These are phyloP conservation scores for Heliangelus exortis DNA, from an alignment of 2,797 vertebrate genomes.

Conservation along the genomic window DNA sequence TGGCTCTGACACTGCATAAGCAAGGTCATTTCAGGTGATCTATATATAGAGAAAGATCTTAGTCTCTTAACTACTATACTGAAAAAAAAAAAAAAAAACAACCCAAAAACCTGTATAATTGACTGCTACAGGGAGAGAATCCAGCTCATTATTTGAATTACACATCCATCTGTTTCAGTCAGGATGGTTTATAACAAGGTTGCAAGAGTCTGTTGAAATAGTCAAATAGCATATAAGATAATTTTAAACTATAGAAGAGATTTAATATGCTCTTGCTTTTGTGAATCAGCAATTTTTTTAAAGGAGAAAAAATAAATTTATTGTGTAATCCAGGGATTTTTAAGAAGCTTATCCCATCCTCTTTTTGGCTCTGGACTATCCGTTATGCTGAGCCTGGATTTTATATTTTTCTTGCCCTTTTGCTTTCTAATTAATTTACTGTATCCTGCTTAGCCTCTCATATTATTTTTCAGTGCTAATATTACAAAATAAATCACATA, in stretches of 20 bases:
- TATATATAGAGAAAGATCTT: constrained; percentile 59
- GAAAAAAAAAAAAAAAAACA: not conserved
- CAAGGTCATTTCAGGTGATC: constrained; percentile 70
- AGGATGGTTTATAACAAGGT: constrained; percentile 26
- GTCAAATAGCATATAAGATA: not conserved
- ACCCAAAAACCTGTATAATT: constrained; percentile 14
- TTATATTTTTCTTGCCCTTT: not conserved
- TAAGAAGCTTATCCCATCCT: constrained; percentile 52
- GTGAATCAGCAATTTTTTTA: constrained; percentile 58
- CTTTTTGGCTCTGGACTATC: constrained; percentile 27
- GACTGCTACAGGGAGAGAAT: constrained; percentile 62
- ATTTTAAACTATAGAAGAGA: constrained; percentile 20
- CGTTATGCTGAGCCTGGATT: constrained; percentile 37
- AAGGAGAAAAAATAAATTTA: not conserved
- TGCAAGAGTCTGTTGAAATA: constrained; percentile 30
- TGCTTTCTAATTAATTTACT: constrained; percentile 59
- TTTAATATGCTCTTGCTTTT: not conserved
- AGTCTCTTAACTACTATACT: constrained; percentile 55
- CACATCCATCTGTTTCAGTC: constrained; percentile 68
- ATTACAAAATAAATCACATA: not conserved
- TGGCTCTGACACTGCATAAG: constrained; percentile 29
- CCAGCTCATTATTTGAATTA: constrained; percentile 71
- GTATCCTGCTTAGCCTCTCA: constrained; percentile 2
- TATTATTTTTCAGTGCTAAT: constrained; percentile 9
- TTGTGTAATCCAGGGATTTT: constrained; percentile 40